Evolutionary conservation across 2,888 invertebrate species (phyloP), one percentile per base, ranked within the genome.

Genomic region (Cantharis nigra): DNA sequence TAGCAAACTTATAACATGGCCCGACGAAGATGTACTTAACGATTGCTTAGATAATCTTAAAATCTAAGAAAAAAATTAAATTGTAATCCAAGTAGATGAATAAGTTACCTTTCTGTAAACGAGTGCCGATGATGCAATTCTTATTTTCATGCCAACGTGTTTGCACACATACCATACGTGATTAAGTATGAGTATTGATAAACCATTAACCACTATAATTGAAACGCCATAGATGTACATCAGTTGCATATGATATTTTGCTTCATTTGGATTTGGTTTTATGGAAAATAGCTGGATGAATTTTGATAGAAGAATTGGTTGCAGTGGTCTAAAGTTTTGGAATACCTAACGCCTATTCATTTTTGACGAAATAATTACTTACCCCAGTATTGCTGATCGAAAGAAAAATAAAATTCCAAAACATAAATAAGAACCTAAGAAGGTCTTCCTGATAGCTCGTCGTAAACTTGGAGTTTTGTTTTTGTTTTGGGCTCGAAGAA

Each of bases 1-100:
- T 72, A 98, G 91, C 5, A 98, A 90, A 89, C 98, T 98, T n/a
- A 98, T 95, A 74, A 98, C 93, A 88, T 98, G 97, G 0, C 98
- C 98, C 0, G 95, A 94, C 0, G 97, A 92, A 0, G 95, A 94
- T 84, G 92, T 90, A 3, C 92, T 92, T 49, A 95, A 88, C 0
- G 94, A 92, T 0, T 91, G n/a, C 0, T 13, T 5, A 5, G n/a
- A 5, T 49, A 49, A 49, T 2, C 49, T 49, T 7, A 49, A 49
- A 49, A 49, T n/a, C 49, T 49, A 49, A 11, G 13, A 33, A 33
- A 11, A 9, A 33, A n/a, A n/a, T 16, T 73, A 28, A 30, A 30
- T 33, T 13, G 4, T 4, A 13, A 65, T 23, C 7, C 9, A 14
- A 20, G 20, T 7, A 9, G 13, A 16, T 1, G 5, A 63, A 3